Evolutionary conservation across 1,140 invertebrate species (phyloP).

Genomic region (Holotrichia oblita): DNA sequence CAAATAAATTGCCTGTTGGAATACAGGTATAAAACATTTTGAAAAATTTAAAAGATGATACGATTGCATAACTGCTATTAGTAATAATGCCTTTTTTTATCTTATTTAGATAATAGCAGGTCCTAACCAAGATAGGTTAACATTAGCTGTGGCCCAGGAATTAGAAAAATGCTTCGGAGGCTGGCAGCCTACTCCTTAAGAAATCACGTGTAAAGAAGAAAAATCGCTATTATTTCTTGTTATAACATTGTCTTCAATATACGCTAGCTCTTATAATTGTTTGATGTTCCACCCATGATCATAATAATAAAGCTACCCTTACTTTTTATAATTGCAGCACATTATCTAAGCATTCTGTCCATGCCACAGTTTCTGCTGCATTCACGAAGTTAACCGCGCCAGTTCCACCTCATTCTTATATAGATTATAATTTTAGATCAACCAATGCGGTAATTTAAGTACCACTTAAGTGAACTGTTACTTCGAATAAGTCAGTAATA

Average conservation of each 20-base stretch:
- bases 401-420: too few relatives aligned
- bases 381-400: too few relatives aligned
- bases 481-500: too few relatives aligned
- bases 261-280: not conserved
- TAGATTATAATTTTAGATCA: too few relatives aligned
- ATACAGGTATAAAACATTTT: conserved; percentile 39
- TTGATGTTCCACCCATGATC: not conserved
- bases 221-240: not conserved
- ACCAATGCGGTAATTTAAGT: too few relatives aligned
- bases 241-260: not conserved
- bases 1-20: conserved; percentile 41
- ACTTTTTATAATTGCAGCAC: too few relatives aligned
- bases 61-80: too few relatives aligned
- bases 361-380: too few relatives aligned
- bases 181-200: conserved; percentile 72
- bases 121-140: conserved; percentile 78
- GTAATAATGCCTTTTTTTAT: too few relatives aligned
- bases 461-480: too few relatives aligned
- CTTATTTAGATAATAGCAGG: conserved; percentile 68
- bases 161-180: conserved; percentile 89
- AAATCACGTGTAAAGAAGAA: not conserved
- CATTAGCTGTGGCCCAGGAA: conserved; percentile 82
- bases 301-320: not conserved
- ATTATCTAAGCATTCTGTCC: too few relatives aligned
- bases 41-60: too few relatives aligned